Conservation (phyloP, 2,113 vertebrate species). For the Misgurnus anguillicaudatus region DNA sequence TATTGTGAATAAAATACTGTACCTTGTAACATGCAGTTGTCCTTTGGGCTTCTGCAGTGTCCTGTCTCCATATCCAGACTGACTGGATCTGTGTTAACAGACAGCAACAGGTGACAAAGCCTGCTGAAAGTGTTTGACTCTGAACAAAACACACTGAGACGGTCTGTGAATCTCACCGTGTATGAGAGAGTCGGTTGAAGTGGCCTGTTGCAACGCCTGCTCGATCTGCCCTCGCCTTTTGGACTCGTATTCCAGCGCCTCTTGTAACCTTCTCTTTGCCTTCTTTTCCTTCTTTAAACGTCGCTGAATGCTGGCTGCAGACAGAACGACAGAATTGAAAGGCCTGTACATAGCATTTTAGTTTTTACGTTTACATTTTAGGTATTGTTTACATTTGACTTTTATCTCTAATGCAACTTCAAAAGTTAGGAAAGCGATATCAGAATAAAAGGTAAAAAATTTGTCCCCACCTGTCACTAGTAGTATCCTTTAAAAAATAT, state of each 20-base stretch:
- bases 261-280: constrained; percentile 89
- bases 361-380: neutral
- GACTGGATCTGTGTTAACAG: constrained; percentile 35
- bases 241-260: constrained; percentile 86
- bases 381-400: no score
- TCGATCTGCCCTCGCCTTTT: constrained; percentile 86
- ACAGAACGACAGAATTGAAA: constrained; percentile 59
- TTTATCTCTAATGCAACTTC: no score
- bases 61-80: constrained; percentile 39
- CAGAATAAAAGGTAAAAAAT: no score
- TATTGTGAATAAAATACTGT: neutral
- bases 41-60: constrained; percentile 22
- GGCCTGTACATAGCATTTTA: constrained; percentile 49
- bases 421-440: no score
- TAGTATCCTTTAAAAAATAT: no score
- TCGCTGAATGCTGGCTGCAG: constrained; percentile 84
- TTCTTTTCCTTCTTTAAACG: constrained; percentile 91
- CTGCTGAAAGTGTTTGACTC: constrained; percentile 69
- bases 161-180: constrained; percentile 42
- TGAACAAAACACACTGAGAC: constrained; percentile 69
- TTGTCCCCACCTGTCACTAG: no score
- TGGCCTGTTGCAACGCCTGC: constrained; percentile 71
- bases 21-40: constrained; percentile 29
- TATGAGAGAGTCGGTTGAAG: constrained; percentile 45
- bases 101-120: constrained; percentile 61